Evolutionary conservation across 2,888 invertebrate genomes (phyloP).

Genomic region (Eupithecia insigniata): DNA sequence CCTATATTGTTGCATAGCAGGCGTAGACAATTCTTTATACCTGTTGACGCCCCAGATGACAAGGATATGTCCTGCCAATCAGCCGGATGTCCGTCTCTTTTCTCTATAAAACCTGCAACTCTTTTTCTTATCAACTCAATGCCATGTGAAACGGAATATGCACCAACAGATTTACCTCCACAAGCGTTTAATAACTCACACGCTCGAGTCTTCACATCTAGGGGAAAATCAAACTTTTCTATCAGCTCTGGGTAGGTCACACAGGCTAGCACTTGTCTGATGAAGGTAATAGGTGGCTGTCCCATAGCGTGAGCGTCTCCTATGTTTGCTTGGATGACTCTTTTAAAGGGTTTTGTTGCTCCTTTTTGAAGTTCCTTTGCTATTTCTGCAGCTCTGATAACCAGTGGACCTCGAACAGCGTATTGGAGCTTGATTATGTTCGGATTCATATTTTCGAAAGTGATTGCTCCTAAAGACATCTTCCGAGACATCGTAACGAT

Average conservation of each 20-base stretch:
- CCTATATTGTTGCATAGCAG: conserved; percentile 4
- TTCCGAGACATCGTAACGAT: neutral
- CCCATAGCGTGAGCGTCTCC: conserved; percentile 99
- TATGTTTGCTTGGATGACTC: conserved; percentile 97
- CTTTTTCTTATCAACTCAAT: conserved; percentile 7
- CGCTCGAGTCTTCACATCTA: conserved; percentile 77
- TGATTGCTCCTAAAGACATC: conserved; percentile 63
- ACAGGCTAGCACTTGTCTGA: conserved; percentile 91
- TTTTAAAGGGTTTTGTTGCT: conserved; percentile 73
- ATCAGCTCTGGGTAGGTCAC: conserved; percentile 90
- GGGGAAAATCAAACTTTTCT: conserved; percentile 87
- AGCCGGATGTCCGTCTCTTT: neutral
- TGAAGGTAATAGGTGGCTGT: conserved; percentile 96
- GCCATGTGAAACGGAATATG: conserved; percentile 15
- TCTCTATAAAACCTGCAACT: neutral
- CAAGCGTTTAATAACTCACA: neutral
- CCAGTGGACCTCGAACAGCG: conserved; percentile 98
- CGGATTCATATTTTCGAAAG: conserved; percentile 93
- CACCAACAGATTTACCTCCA: conserved; percentile 66
- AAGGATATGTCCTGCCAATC: neutral
- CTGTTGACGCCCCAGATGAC: conserved; percentile 6
- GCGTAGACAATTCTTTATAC: neutral
- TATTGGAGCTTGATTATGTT: conserved; percentile 96
- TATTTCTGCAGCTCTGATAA: conserved; percentile 95
- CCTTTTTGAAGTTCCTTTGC: conserved; percentile 94